Conservation (phyloP, 2,888 invertebrate genomes). For the Cataglyphis cursor region DNA sequence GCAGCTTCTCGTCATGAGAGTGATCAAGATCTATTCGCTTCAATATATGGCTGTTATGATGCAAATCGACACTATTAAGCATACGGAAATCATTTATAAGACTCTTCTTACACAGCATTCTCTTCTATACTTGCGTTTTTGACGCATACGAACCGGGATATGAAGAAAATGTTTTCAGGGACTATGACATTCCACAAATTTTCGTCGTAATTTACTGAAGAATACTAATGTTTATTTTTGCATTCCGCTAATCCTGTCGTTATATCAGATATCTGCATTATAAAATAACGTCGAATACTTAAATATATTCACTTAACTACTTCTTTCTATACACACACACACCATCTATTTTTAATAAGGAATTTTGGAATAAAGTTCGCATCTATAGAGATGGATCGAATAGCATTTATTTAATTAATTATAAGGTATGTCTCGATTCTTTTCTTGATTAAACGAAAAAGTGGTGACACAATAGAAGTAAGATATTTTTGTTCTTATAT, state of each 20-base stretch:
- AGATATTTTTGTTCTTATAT: not conserved
- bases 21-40: not conserved
- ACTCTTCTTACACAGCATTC: conserved; percentile 6
- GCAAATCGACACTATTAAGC: not conserved
- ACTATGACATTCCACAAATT: not conserved
- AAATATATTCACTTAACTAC: not conserved
- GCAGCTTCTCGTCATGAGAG: conserved; percentile 17
- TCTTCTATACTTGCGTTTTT: not conserved
- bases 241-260: not conserved
- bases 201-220: not conserved
- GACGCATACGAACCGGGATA: not conserved
- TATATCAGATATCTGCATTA: conserved; percentile 21
- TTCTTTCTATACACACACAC: not conserved
- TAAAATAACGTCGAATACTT: not conserved
- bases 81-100: not conserved
- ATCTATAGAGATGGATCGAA: not conserved
- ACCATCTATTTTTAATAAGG: not conserved
- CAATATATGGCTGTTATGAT: not conserved
- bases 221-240: not conserved
- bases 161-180: not conserved
- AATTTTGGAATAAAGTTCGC: not conserved
- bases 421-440: not conserved
- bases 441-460: not conserved
- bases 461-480: not conserved
- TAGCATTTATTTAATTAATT: not conserved